A percentile compares a stretch with the other conserved stretches of the same genome.
Evolutionary conservation across 2,797 vertebrate species (phyloP).

Genomic region (Varecia variegata): DNA sequence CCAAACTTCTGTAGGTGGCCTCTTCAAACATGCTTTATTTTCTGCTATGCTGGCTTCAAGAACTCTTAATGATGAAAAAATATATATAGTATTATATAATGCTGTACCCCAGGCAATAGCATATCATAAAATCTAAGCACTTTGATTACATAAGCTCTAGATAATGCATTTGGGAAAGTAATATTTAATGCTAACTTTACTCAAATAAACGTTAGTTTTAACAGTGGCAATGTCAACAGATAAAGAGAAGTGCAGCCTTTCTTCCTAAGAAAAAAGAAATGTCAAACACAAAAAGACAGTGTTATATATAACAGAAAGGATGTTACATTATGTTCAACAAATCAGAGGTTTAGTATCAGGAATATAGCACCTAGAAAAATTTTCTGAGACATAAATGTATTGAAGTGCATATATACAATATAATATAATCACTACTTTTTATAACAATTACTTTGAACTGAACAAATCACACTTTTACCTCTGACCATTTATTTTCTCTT

Average conservation of each 20-base stretch:
- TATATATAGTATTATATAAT: background rate
- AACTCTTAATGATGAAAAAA: conserved; percentile 87
- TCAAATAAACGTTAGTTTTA: background rate
- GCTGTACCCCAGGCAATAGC: background rate
- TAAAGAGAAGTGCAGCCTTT: background rate
- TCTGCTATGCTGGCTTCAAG: conserved; percentile 99
- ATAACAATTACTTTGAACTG: background rate
- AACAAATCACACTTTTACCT: background rate
- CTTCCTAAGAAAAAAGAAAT: background rate
- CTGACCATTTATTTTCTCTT: background rate
- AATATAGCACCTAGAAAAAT: background rate
- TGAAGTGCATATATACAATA: background rate
- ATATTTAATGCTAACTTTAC: background rate
- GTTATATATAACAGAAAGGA: background rate
- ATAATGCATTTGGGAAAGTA: background rate
- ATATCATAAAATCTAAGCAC: background rate
- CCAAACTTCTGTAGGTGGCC: conserved; percentile 96
- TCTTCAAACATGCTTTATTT: conserved; percentile 97
- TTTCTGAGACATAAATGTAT: background rate
- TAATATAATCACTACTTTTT: background rate
- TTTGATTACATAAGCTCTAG: background rate
- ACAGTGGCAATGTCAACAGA: background rate
- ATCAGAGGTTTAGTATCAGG: background rate
- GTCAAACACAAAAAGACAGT: background rate
- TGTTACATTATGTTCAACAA: background rate